Conservation (phyloP, 2,888 invertebrate species). For the Psococerastis gibbosa region DNA sequence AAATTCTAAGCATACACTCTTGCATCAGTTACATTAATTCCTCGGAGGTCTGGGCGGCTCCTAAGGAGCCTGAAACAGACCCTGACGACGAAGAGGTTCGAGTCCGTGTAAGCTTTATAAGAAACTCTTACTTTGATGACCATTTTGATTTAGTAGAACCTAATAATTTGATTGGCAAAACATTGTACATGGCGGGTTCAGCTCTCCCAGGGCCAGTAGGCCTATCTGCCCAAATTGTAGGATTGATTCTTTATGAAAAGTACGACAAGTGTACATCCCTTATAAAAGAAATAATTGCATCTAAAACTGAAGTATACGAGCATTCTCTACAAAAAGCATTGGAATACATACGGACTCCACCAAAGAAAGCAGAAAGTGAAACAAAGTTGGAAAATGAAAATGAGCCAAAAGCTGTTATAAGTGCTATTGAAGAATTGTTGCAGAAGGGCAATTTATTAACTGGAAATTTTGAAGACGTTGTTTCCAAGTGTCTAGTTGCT, state of each 20-base stretch:
- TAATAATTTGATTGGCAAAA: conserved; percentile 60
- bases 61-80: conserved; percentile 23
- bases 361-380: conserved; percentile 8
- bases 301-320: conserved; percentile 22
- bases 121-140: conserved; percentile 71
- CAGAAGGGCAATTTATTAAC: background rate
- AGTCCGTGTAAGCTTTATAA: conserved; percentile 56
- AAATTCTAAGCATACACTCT: conserved; percentile 48
- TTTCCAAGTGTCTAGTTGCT: no score
- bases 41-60: conserved; percentile 27
- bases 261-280: conserved; percentile 31
- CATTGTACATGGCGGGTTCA: conserved; percentile 43
- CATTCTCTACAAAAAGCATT: conserved; percentile 10
- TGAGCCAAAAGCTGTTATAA: conserved; percentile 20
- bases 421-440: conserved; percentile 20
- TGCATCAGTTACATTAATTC: conserved; percentile 49
- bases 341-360: conserved; percentile 8
- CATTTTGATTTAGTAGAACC: conserved; percentile 71
- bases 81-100: conserved; percentile 42
- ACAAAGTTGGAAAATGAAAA: conserved; percentile 11
- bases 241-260: conserved; percentile 45
- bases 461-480: no score
- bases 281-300: conserved; percentile 17
- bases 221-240: conserved; percentile 40
- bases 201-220: conserved; percentile 27